A percentile compares a stretch with the other conserved stretches of the same genome.
Evolutionary conservation across 2,888 invertebrate genomes (phyloP).

Genomic region (Caenorhabditis sulstoni): DNA sequence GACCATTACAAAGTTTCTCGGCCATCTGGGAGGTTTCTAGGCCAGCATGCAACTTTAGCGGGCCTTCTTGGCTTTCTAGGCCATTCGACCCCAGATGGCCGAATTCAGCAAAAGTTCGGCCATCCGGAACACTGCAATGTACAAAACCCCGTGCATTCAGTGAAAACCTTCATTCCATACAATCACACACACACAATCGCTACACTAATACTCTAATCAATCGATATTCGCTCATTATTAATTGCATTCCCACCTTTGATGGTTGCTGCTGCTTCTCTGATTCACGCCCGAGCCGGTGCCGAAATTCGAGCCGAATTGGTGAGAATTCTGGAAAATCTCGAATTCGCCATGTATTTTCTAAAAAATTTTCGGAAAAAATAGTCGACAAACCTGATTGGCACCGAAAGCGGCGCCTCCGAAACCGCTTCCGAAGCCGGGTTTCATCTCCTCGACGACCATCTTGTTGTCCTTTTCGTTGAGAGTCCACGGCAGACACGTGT

Average conservation of each 20-base stretch:
- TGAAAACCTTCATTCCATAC: too few relatives aligned
- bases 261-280: constrained; percentile 40
- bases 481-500: constrained; percentile 71
- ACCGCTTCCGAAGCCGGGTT: constrained; percentile 61
- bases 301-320: constrained; percentile 35
- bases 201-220: too few relatives aligned
- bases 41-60: too few relatives aligned
- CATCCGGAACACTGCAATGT: too few relatives aligned
- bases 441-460: constrained; percentile 68
- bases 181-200: too few relatives aligned
- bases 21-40: too few relatives aligned
- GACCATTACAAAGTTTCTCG: too few relatives aligned
- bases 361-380: background rate
- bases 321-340: constrained; percentile 5
- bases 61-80: too few relatives aligned
- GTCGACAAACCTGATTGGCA: constrained; percentile 1
- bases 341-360: background rate
- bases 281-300: constrained; percentile 40
- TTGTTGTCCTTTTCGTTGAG: constrained; percentile 72
- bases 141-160: too few relatives aligned
- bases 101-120: too few relatives aligned
- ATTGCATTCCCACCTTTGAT: constrained; percentile 65
- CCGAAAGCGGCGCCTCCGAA: constrained; percentile 44
- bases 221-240: too few relatives aligned
- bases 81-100: too few relatives aligned